phyloP scores from a whole-genome alignment of 1,140 invertebrate genomes.

The Andrena cerasifolii region DNA sequence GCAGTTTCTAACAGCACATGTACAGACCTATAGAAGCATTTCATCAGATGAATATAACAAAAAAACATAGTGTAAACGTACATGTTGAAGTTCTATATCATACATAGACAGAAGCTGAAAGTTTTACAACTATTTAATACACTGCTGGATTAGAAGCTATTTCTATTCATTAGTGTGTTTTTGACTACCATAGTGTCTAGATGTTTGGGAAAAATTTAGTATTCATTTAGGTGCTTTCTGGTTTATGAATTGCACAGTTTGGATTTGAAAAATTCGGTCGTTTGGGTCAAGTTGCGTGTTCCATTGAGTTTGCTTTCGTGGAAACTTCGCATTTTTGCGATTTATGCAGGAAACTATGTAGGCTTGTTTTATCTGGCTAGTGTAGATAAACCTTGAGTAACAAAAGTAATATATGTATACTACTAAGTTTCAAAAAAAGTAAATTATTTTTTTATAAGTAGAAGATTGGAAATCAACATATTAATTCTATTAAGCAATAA shows the following conservation, averaged over 20 bases:
- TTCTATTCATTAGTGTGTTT: slow-evolving; percentile 24
- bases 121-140: slow-evolving; percentile 45
- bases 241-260: no score
- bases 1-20: slow-evolving; percentile 98
- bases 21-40: slow-evolving; percentile 92
- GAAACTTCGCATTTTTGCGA: not conserved
- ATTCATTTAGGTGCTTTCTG: slow-evolving; percentile 13
- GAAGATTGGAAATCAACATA: no score
- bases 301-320: not conserved
- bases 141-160: slow-evolving; percentile 35
- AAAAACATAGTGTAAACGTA: slow-evolving; percentile 57
- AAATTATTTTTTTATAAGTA: no score
- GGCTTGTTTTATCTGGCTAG: not conserved
- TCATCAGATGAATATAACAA: slow-evolving; percentile 75
- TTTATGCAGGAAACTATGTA: not conserved
- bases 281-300: not conserved
- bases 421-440: not conserved
- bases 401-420: not conserved
- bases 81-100: slow-evolving; percentile 45
- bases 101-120: slow-evolving; percentile 35
- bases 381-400: not conserved
- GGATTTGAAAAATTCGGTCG: not conserved
- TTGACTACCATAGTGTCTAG: slow-evolving; percentile 21
- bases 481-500: no score
- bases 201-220: not conserved